A percentile compares a stretch with the other conserved stretches of the same genome.
Evolutionary conservation across 2,888 invertebrate genomes (phyloP).

Genomic region (Diaperis boleti): DNA sequence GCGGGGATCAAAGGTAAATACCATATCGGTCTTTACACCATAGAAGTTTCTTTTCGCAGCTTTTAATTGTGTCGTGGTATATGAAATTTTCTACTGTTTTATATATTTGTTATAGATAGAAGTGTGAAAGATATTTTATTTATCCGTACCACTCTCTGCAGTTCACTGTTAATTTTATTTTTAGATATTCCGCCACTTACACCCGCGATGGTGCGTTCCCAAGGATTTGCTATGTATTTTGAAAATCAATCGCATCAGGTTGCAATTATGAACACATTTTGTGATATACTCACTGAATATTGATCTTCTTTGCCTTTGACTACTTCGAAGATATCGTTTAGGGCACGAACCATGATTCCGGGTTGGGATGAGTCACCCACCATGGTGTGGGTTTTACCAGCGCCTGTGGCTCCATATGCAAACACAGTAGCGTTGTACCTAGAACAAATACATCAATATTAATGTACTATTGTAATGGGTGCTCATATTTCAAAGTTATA

Average conservation of each 20-base stretch:
- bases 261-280: not conserved
- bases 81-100: no score
- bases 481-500: not conserved
- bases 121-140: no score
- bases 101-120: no score
- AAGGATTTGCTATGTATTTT: not conserved
- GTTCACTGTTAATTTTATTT: not conserved
- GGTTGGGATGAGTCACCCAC: slow-evolving; percentile 76
- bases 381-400: slow-evolving; percentile 95
- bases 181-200: not conserved
- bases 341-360: slow-evolving; percentile 89
- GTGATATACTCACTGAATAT: slow-evolving; percentile 70
- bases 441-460: slow-evolving; percentile 54
- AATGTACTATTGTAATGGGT: no score
- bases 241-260: slow-evolving; percentile 2
- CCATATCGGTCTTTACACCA: no score
- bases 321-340: slow-evolving; percentile 84
- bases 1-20: no score
- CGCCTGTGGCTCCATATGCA: slow-evolving; percentile 94
- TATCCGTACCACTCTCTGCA: no score
- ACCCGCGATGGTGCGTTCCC: not conserved
- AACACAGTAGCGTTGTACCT: slow-evolving; percentile 97
- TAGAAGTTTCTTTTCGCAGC: no score
- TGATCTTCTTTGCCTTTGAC: slow-evolving; percentile 74
- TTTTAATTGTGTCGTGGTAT: no score